phyloP scores from a whole-genome alignment of 2,888 invertebrate species.

The Drosophila siamana region DNA sequence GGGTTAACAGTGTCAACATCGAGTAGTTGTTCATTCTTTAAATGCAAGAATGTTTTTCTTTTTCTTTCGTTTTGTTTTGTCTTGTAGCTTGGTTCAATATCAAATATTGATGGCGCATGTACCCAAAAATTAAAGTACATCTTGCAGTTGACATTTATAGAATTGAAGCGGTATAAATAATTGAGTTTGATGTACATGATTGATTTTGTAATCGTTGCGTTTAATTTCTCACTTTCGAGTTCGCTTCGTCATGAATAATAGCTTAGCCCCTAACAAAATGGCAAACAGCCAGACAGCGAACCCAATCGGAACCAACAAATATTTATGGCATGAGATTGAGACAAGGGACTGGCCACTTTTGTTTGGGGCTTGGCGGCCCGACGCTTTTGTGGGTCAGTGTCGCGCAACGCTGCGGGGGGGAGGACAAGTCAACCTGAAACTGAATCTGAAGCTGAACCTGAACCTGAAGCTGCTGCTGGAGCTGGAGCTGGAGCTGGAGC shows the following conservation, averaged over 20 bases:
- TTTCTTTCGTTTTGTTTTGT: too few relatives aligned
- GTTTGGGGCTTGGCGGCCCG: conserved; percentile 45
- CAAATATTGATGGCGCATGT: conserved; percentile 21
- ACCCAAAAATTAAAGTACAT: background rate
- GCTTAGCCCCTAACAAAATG: conserved; percentile 14
- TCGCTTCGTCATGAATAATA: conserved; percentile 29
- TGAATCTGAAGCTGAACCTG: conserved; percentile 15
- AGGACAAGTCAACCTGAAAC: conserved; percentile 1
- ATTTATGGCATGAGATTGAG: conserved; percentile 50
- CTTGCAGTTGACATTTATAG: conserved; percentile 29
- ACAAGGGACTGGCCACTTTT: conserved; percentile 33
- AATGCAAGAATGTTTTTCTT: conserved; percentile 20
- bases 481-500: conserved; percentile 1
- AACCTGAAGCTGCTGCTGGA: conserved; percentile 2
- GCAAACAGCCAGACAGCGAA: conserved; percentile 1
- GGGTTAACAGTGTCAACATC: conserved; percentile 76
- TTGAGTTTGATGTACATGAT: conserved; percentile 27
- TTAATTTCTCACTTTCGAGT: background rate
- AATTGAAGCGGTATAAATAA: conserved; percentile 33
- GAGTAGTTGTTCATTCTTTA: conserved; percentile 54
- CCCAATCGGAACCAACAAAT: conserved; percentile 48
- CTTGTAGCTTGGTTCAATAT: conserved; percentile 15
- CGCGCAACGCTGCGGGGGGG: conserved; percentile 20
- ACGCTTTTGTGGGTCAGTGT: conserved; percentile 68
- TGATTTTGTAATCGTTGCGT: background rate